Evolutionary conservation across 2,888 invertebrate genomes (phyloP).

Genomic region (Ormyrus labotus): DNA sequence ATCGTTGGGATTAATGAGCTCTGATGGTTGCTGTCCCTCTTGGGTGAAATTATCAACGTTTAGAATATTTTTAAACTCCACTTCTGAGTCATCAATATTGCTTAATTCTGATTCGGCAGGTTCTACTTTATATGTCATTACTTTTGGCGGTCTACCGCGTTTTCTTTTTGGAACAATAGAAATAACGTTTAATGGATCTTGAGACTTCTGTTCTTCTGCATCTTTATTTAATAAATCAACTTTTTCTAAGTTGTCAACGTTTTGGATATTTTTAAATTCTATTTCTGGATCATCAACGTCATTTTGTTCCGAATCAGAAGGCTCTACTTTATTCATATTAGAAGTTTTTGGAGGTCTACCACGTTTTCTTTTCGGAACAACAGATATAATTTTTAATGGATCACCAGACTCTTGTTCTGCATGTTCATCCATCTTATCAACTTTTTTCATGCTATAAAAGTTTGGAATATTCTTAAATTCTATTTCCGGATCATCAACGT

Average conservation of each 20-base stretch:
- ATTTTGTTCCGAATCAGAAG: too few species aligned
- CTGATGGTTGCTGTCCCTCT: too few species aligned
- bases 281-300: too few species aligned
- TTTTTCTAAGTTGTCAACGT: background rate
- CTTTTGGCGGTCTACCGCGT: background rate
- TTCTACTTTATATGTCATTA: background rate
- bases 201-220: background rate
- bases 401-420: background rate
- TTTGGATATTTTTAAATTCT: conserved; percentile 15
- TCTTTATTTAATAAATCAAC: background rate
- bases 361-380: conserved; percentile 45
- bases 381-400: too few species aligned
- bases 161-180: background rate
- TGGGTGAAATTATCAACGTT: too few species aligned
- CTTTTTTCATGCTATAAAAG: background rate
- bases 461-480: background rate
- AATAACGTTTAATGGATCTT: background rate
- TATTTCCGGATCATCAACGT: background rate
- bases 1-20: too few species aligned
- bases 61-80: background rate
- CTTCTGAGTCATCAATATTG: background rate
- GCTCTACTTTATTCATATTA: too few species aligned
- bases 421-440: background rate
- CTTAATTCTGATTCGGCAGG: background rate
- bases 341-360: conserved; percentile 45